Evolutionary conservation across 2,113 vertebrate genomes (phyloP).

Genomic region (Cacatua alba): DNA sequence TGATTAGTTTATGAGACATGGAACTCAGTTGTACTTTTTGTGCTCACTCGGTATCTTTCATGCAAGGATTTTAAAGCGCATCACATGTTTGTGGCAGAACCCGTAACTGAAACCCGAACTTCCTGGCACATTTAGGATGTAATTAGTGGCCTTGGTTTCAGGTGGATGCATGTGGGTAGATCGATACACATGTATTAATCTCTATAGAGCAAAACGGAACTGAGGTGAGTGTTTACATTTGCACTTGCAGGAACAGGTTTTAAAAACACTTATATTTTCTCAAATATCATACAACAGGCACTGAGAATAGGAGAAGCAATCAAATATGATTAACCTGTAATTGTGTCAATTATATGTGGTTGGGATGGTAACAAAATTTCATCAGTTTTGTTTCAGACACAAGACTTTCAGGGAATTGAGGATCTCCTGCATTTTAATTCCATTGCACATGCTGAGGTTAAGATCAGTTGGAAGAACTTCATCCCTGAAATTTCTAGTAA

Average conservation of each 20-base stretch:
- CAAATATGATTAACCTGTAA: background rate
- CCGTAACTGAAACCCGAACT: background rate
- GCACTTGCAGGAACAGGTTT: background rate
- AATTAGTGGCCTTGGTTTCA: conserved; percentile 24
- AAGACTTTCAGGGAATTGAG: background rate
- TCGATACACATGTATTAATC: background rate
- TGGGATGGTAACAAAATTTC: background rate
- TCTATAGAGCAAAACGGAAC: background rate
- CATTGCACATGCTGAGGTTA: background rate
- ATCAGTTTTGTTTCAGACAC: background rate
- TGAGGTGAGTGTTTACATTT: background rate
- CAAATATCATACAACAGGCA: background rate
- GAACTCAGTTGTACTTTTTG: background rate
- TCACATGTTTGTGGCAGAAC: background rate
- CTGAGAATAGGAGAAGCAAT: background rate
- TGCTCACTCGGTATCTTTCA: background rate
- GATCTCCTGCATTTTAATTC: conserved; percentile 15
- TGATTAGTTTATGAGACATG: background rate
- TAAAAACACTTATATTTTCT: conserved; percentile 13
- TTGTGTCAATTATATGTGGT: background rate
- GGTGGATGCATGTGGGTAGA: background rate
- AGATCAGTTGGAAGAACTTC: conserved; percentile 11
- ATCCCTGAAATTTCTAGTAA: conserved; percentile 31
- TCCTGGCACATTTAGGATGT: conserved; percentile 7
- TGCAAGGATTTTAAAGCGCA: background rate